Base-by-base conservation (phyloP, 2,888 invertebrate species). In the Cordilura impudica region DNA sequence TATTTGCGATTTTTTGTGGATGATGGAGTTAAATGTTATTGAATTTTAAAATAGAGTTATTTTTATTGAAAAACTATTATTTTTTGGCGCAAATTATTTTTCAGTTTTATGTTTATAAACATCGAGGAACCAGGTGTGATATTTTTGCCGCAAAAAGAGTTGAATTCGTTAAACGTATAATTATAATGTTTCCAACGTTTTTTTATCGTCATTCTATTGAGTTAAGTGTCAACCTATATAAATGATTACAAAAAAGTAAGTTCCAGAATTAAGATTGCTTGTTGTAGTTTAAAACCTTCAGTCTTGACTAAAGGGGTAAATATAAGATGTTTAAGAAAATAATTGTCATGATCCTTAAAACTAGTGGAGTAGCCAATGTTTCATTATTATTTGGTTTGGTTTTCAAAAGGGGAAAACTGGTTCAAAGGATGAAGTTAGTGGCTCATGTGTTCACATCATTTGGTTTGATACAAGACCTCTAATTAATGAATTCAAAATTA, bases 11-110 rank as follows among this genome's bases (percentile, higher is more conserved):
- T 39, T 39, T 39, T 49, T 54, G 43, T 61, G 26, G 31, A 58
- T 74, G 78, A 56, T 76, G 73, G 69, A 71, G 81, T 73, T 80
- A 80, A 72, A 72, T 29, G 78, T 58, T 65, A 66, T 78, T 72
- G 71, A 74, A 73, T 67, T 76, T 4, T 31, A 58, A n/a, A n/a
- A 0, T 35, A 43, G 53, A 29, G 47, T 35, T 7, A 19, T 58
- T 72, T 69, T 31, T 18, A 14, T 66, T 53, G 60, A 60, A 63
- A 49, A 51, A 63, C 49, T 63, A 16, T 72, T 66, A 39, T 21
- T 61, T 63, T 80, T 75, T 72, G 72, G 80, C 80, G 78, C 78
- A 71, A 71, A 78, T 4, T 56, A 49, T 35, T 56, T 14, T 47
- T 53, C 1, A 5, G 39, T 53, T 14, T 61, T 74, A 54, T 47